Evolutionary conservation across 2,888 invertebrate genomes (phyloP).

Genomic region (Hydropsyche betteni): DNA sequence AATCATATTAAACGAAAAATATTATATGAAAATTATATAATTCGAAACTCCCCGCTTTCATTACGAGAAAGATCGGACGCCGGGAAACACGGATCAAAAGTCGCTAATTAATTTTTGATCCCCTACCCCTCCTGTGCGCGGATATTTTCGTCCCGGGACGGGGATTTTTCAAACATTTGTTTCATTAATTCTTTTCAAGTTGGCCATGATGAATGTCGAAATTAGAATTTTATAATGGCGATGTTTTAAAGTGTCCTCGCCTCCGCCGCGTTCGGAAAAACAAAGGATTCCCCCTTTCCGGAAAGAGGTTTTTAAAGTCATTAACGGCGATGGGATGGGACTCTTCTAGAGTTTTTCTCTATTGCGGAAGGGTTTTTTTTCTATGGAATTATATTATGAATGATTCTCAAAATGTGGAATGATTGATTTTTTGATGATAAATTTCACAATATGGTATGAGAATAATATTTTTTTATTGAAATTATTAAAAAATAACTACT

Average conservation of each 20-base stretch:
- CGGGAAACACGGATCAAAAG: constrained; percentile 23
- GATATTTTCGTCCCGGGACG: neutral
- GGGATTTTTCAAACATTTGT: constrained; percentile 43
- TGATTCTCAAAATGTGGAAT: too few species aligned
- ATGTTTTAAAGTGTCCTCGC: constrained; percentile 36
- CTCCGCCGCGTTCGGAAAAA: constrained; percentile 35
- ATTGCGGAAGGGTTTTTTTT: neutral
- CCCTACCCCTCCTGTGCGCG: neutral
- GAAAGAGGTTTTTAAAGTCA: constrained; percentile 43
- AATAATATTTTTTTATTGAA: too few species aligned
- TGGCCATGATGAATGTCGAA: constrained; percentile 43
- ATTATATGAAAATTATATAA: neutral
- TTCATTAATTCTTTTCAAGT: constrained; percentile 45
- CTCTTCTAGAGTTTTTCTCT: neutral
- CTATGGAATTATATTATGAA: too few species aligned
- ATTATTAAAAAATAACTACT: too few species aligned
- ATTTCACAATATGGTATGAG: too few species aligned
- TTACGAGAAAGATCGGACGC: neutral
- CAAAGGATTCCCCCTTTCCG: constrained; percentile 43
- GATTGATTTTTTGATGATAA: too few species aligned
- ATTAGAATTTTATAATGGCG: constrained; percentile 41
- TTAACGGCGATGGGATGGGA: constrained; percentile 34
- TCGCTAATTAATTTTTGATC: constrained; percentile 37
- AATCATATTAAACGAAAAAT: neutral
- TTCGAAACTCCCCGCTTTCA: neutral